Conservation (phyloP, 2,797 vertebrate species). For the Limnodromus scolopaceus region DNA sequence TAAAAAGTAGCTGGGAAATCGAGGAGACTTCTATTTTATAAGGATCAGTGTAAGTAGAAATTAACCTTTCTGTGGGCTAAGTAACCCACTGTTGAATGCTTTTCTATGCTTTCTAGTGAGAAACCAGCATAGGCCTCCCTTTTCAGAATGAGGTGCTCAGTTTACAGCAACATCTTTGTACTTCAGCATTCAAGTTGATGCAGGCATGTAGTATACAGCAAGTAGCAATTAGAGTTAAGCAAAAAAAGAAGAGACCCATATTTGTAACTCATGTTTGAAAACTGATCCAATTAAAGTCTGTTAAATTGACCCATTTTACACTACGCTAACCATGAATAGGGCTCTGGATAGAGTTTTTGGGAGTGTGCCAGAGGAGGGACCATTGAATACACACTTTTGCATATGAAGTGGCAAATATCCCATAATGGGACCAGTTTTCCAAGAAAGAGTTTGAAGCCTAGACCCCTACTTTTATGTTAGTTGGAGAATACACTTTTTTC, state of each 20-base stretch:
- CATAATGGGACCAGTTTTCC: neutral
- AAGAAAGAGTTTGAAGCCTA: neutral
- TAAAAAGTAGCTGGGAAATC: conserved; percentile 5
- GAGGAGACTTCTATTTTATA: conserved; percentile 3
- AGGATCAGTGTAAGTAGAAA: conserved; percentile 20
- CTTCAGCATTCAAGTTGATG: neutral
- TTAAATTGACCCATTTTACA: conserved; percentile 67
- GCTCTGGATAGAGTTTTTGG: conserved; percentile 41
- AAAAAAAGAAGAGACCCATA: conserved; percentile 47
- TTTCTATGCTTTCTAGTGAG: conserved; percentile 17
- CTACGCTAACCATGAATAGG: conserved; percentile 48
- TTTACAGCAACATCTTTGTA: conserved; percentile 53
- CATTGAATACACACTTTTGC: conserved; percentile 31
- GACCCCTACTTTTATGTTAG: neutral
- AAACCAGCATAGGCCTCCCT: neutral
- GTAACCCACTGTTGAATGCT: neutral
- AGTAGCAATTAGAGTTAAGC: conserved; percentile 49
- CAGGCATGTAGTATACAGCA: neutral
- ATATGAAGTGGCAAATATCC: conserved; percentile 17
- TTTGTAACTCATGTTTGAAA: conserved; percentile 65
- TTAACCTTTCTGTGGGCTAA: conserved; percentile 22
- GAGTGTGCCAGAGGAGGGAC: conserved; percentile 38
- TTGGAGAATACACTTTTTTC: neutral
- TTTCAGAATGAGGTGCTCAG: conserved; percentile 29
- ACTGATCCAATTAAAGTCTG: conserved; percentile 62